Evolutionary conservation across 2,113 vertebrate genomes (phyloP).

Genomic region (Misgurnus mizolepis): DNA sequence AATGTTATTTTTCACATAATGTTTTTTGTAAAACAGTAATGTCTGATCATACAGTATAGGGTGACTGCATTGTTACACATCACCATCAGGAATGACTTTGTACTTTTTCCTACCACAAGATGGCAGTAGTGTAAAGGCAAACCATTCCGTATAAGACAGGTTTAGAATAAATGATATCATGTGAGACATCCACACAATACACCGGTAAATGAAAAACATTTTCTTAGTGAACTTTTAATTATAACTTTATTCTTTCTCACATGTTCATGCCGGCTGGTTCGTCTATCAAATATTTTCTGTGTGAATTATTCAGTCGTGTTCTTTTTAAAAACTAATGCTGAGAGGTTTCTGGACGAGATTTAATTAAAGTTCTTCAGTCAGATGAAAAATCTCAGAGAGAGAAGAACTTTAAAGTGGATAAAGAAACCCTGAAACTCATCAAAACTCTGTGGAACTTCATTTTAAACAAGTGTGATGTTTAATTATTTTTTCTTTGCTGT

Average conservation of each 20-base stretch:
- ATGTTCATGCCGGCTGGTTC: not conserved
- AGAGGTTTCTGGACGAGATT: not conserved
- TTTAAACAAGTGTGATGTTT: not conserved
- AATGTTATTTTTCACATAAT: too few relatives aligned
- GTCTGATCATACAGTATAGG: too few relatives aligned
- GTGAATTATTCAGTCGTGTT: not conserved
- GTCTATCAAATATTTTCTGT: not conserved
- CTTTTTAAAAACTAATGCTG: not conserved
- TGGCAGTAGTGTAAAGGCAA: conserved; percentile 28
- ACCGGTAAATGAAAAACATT: not conserved
- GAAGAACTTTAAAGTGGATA: not conserved
- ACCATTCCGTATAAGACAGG: too few relatives aligned
- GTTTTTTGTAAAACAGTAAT: too few relatives aligned
- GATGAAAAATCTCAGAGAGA: not conserved
- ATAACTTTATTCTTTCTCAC: not conserved
- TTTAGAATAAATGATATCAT: not conserved
- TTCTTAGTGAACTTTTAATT: not conserved
- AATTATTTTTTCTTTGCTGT: conserved; percentile 36
- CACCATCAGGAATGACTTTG: not conserved
- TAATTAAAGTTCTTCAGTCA: not conserved
- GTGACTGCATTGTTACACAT: too few relatives aligned
- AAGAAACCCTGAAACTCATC: not conserved
- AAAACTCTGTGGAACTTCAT: not conserved
- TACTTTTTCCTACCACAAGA: conserved; percentile 36
- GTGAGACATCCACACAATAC: not conserved